Base-by-base conservation (phyloP, 2,797 vertebrate species). In the Limosa lapponica region DNA sequence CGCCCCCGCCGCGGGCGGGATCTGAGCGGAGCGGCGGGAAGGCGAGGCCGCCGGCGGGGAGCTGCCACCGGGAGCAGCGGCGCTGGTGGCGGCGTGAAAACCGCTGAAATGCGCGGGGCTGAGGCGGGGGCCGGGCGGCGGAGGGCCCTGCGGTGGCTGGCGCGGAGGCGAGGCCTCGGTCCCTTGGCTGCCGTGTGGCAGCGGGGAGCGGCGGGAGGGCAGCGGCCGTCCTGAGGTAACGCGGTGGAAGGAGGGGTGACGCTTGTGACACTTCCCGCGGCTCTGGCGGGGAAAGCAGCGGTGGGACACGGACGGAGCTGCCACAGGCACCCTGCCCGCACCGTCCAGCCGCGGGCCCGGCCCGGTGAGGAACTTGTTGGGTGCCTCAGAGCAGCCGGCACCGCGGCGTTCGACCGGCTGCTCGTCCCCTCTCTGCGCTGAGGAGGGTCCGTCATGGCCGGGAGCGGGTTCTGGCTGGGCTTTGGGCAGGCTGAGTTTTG, bases 1-100 rank as follows among this genome's bases (percentile, higher is more conserved):
- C 74, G 73, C 83, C 89, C 64, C 62, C 52, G 41, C 41, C 36
- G 30, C 79, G 83, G 92, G 88, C 84, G 92, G 92, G 88, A 57
- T 80, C 46, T 6, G 51, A 49, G 79, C 73, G 6, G 30, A 28
- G 54, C 44, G 81, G 89, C 66, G 77, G 82, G 90, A 78, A 78
- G 81, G 54, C 20, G 93, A 67, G 81, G 65, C 75, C 30, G 62
- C 25, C n/a, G 52, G 46, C 36, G 43, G 52, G 32, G 69, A 41
- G 30, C 32, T n/a, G 57, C 24, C 49, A 8, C 36, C 30, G 69
- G 69, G 52, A 71, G 37, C 37, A 8, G 51, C 23, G 49, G 49
- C 15, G 34, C 48, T 51, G 44, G 43, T 34, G 24, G 48, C 32
- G 10, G 27, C 3, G 65, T 3, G 58, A 7, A 25, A 24, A 4